These are phyloP conservation scores for Pherbina coryleti DNA, from an alignment of 2,888 invertebrate species.

Conservation along the genomic window DNA sequence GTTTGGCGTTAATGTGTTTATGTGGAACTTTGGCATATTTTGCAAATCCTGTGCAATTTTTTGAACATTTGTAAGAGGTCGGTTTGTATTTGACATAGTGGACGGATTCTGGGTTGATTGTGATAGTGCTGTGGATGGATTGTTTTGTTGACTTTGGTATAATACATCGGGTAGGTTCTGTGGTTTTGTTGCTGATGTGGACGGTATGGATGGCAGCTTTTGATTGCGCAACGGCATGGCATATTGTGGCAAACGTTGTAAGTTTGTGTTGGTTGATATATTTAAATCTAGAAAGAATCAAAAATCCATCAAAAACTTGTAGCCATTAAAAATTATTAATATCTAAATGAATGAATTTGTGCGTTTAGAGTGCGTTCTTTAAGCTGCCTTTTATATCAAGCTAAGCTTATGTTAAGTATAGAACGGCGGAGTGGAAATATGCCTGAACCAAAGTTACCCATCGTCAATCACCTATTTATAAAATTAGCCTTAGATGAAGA, in stretches of 20 bases:
- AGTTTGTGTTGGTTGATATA: constrained; percentile 36
- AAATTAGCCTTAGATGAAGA: too few relatives aligned
- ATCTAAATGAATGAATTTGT: too few relatives aligned
- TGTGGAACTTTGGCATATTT: constrained; percentile 60
- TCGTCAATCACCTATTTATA: too few relatives aligned
- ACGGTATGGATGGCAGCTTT: constrained; percentile 40
- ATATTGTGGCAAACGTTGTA: constrained; percentile 47
- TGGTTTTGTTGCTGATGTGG: constrained; percentile 24
- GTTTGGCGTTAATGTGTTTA: constrained; percentile 49
- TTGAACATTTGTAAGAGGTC: constrained; percentile 57
- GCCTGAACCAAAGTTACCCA: too few relatives aligned
- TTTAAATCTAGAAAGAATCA: constrained; percentile 35
- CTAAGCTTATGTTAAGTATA: not conserved
- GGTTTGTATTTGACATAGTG: constrained; percentile 44
- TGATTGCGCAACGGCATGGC: constrained; percentile 47
- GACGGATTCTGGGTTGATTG: constrained; percentile 23
- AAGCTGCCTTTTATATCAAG: not conserved
- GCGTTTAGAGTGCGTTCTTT: not conserved
- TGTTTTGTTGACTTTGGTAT: constrained; percentile 33
- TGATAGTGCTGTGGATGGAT: not conserved
- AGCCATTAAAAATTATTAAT: too few relatives aligned
- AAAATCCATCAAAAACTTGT: not conserved
- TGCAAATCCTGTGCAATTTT: constrained; percentile 62
- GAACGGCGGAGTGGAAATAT: too few relatives aligned
- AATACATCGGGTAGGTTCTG: constrained; percentile 44